Evolutionary conservation across 2,113 vertebrate genomes (phyloP).

Genomic region (Eptesicus fuscus): DNA sequence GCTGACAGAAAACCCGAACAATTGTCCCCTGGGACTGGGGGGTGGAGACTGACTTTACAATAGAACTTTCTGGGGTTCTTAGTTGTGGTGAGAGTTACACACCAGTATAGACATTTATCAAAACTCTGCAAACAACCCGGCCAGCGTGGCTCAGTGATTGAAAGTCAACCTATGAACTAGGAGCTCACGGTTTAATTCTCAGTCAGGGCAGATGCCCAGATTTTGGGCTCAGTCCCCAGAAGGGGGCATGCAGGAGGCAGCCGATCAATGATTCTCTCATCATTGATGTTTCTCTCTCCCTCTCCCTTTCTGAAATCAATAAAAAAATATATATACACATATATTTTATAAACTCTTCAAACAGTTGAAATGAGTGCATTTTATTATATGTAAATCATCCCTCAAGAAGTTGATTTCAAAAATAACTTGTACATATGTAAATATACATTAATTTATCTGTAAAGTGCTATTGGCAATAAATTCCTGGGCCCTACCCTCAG

Average conservation of each 20-base stretch:
- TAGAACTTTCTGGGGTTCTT: not conserved
- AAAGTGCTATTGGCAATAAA: not conserved
- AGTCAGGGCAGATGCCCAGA: no score
- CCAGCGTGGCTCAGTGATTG: no score
- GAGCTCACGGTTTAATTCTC: no score
- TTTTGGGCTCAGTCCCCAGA: no score
- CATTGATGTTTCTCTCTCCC: no score
- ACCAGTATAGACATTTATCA: not conserved
- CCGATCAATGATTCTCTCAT: no score
- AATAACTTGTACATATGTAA: not conserved
- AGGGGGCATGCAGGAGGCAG: no score
- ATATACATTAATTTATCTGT: constrained; percentile 1
- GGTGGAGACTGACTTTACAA: not conserved
- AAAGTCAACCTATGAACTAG: no score
- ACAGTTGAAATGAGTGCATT: constrained; percentile 19
- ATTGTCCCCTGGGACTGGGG: not conserved
- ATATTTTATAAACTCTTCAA: not conserved
- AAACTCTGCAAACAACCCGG: not conserved
- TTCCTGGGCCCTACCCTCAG: not conserved
- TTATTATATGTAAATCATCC: not conserved
- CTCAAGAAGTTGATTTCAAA: constrained; percentile 3
- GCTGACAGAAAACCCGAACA: not conserved
- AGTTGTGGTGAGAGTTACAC: not conserved
- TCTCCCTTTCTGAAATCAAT: no score
- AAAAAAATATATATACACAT: no score